phyloP scores from a whole-genome alignment of 1,140 invertebrate species.

The Listronotus bonariensis region DNA sequence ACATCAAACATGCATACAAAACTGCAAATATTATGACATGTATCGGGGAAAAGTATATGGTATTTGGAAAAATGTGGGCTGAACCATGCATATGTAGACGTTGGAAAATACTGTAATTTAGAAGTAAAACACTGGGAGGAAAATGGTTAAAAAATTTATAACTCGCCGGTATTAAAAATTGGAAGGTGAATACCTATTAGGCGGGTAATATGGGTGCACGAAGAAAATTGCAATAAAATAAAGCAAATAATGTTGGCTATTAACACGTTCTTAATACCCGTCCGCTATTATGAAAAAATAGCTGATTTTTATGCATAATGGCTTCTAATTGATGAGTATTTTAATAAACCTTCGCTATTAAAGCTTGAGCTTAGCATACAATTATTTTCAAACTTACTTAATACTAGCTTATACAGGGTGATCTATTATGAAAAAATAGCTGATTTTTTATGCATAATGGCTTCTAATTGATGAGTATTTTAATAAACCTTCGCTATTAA shows the following conservation, averaged over 20 bases:
- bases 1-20: conserved; percentile 17
- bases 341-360: too few species aligned
- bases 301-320: too few species aligned
- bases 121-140: not conserved
- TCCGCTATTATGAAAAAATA: conserved; percentile 1
- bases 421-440: not conserved
- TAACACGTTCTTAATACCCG: conserved; percentile 1
- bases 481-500: too few species aligned
- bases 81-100: not conserved
- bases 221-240: conserved; percentile 13
- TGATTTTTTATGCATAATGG: too few species aligned
- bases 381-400: too few species aligned
- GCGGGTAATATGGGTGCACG: not conserved
- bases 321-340: too few species aligned
- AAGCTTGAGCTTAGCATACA: too few species aligned
- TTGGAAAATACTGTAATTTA: conserved; percentile 9
- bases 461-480: too few species aligned
- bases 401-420: too few species aligned
- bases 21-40: conserved; percentile 19
- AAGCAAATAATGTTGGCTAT: conserved; percentile 12
- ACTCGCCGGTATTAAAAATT: conserved; percentile 5
- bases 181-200: conserved; percentile 7
- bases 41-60: conserved; percentile 9
- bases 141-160: not conserved
- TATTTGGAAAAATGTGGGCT: conserved; percentile 6